A percentile compares a stretch with the other conserved stretches of the same genome.
Evolutionary conservation across 2,888 invertebrate species (phyloP).

Genomic region (Ariolimax columbianus): DNA sequence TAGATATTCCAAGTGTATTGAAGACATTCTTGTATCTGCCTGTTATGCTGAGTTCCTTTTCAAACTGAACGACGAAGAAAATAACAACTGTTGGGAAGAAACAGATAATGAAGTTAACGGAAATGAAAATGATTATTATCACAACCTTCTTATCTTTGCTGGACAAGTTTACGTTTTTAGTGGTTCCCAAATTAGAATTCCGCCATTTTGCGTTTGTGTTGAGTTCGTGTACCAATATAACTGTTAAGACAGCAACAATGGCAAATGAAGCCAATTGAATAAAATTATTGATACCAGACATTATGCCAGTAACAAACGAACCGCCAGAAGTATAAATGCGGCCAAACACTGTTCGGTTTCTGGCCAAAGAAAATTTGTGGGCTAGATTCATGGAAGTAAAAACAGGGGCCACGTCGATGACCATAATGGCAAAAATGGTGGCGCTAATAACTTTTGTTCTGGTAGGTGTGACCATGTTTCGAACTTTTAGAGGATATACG

Average conservation of each 20-base stretch:
- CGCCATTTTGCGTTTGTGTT: background rate
- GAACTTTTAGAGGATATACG: background rate
- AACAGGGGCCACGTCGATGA: background rate
- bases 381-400: background rate
- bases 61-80: background rate
- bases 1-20: background rate
- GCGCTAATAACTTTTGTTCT: background rate
- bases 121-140: background rate
- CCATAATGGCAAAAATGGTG: background rate
- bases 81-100: background rate
- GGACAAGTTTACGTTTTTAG: background rate
- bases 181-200: background rate
- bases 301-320: background rate
- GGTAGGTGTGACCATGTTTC: background rate
- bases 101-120: background rate
- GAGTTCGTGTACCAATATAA: background rate
- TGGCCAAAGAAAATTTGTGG: background rate
- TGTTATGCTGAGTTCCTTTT: background rate
- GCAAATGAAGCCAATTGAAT: background rate
- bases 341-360: background rate
- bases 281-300: background rate
- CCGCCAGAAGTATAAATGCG: background rate
- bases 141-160: background rate
- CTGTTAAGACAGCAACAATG: background rate
- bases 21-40: background rate